These are phyloP conservation scores for Carassius auratus DNA, from an alignment of 2,113 vertebrate genomes.

Conservation along the genomic window DNA sequence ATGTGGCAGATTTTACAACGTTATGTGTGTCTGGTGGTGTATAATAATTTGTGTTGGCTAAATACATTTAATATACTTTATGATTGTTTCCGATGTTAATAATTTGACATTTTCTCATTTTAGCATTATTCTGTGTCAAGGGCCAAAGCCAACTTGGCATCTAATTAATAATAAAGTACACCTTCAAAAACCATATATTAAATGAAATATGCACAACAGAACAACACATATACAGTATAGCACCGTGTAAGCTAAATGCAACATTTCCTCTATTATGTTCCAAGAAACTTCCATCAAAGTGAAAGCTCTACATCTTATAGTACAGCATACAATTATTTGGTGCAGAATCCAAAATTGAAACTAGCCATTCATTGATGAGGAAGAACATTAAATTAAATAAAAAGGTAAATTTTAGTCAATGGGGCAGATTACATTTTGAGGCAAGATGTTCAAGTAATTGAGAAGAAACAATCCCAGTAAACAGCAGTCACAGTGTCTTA, in stretches of 20 bases:
- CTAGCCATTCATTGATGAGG: slow-evolving; percentile 49
- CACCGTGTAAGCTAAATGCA: slow-evolving; percentile 67
- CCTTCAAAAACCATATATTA: slow-evolving; percentile 51
- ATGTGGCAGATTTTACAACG: slow-evolving; percentile 19
- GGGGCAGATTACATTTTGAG: slow-evolving; percentile 61
- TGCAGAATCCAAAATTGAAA: slow-evolving; percentile 49
- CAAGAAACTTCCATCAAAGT: slow-evolving; percentile 68
- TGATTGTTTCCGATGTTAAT: slow-evolving; percentile 7
- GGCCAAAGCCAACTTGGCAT: slow-evolving; percentile 11
- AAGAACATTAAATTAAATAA: slow-evolving; percentile 34
- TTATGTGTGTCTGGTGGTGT: slow-evolving; percentile 10
- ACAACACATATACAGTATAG: slow-evolving; percentile 53
- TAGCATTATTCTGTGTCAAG: neutral
- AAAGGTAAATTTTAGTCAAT: slow-evolving; percentile 46
- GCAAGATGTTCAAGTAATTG: slow-evolving; percentile 60
- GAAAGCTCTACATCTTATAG: slow-evolving; percentile 57
- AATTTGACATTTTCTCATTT: neutral
- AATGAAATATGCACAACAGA: slow-evolving; percentile 58
- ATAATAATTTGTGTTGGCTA: slow-evolving; percentile 15
- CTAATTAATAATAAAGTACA: slow-evolving; percentile 26
- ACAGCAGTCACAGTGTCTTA: slow-evolving; percentile 78
- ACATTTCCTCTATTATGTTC: slow-evolving; percentile 53
- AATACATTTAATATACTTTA: slow-evolving; percentile 18
- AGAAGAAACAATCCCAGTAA: slow-evolving; percentile 59
- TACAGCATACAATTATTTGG: slow-evolving; percentile 47